Conservation (phyloP, 2,797 vertebrate genomes). For the Saxicola maurus region DNA sequence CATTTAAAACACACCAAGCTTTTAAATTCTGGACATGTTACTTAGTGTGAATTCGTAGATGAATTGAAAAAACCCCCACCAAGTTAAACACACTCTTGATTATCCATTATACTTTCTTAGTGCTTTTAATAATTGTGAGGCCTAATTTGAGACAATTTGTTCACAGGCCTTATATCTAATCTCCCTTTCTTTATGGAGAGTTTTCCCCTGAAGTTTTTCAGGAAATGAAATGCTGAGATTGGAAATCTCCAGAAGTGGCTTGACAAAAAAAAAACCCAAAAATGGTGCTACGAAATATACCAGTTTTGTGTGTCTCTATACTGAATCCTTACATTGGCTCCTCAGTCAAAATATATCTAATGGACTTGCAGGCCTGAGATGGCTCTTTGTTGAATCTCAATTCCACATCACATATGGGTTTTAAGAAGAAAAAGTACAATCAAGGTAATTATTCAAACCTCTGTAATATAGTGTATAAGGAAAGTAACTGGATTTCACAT, state of each 20-base stretch:
- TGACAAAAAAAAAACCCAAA: neutral
- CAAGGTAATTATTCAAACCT: neutral
- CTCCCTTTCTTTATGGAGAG: neutral
- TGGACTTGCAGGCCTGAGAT: neutral
- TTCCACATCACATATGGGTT: neutral
- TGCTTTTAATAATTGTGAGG: neutral
- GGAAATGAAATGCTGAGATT: neutral
- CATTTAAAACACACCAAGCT: neutral
- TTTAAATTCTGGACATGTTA: neutral
- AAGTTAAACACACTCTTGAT: neutral
- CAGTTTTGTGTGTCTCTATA: neutral
- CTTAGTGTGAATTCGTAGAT: neutral
- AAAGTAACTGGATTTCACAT: neutral
- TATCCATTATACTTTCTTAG: neutral
- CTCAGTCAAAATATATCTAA: neutral
- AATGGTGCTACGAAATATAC: neutral
- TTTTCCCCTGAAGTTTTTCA: neutral
- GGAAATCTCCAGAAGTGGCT: neutral
- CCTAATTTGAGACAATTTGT: neutral
- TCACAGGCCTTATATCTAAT: neutral
- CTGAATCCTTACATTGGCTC: neutral
- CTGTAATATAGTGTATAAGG: neutral
- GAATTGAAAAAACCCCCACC: fast-evolving
- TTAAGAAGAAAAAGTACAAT: neutral
- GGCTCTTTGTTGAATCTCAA: neutral